Evolutionary conservation across 1,140 invertebrate species (phyloP).

Genomic region (Venturia canescens): DNA sequence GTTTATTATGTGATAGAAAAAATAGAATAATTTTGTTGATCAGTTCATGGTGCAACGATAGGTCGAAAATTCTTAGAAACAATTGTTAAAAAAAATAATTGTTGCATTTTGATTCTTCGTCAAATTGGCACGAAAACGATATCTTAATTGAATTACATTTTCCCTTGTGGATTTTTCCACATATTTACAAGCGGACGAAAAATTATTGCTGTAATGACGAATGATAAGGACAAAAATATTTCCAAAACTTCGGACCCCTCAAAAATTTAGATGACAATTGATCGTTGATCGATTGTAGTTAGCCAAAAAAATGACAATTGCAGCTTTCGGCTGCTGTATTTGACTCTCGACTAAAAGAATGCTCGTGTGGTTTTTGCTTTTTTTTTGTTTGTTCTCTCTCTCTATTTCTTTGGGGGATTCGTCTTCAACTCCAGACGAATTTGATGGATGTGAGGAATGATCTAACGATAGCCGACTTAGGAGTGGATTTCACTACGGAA

Average conservation of each 20-base stretch:
- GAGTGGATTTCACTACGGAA: constrained; percentile 66
- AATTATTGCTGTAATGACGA: neutral
- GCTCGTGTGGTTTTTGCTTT: neutral
- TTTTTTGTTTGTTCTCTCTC: neutral
- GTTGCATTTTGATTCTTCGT: no score
- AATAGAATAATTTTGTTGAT: no score
- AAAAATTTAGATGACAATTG: no score
- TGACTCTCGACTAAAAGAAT: neutral
- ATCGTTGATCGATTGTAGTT: neutral
- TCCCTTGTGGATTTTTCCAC: neutral
- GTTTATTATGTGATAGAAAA: no score
- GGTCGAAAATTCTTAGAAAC: no score
- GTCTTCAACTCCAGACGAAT: constrained; percentile 56
- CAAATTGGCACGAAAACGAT: no score
- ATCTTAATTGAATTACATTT: neutral
- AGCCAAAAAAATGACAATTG: neutral
- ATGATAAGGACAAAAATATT: no score
- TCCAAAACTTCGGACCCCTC: no score
- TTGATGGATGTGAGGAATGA: constrained; percentile 66
- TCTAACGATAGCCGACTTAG: constrained; percentile 69
- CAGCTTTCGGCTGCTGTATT: neutral
- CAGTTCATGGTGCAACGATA: no score
- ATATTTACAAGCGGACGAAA: no score
- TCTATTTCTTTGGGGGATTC: constrained; percentile 12
- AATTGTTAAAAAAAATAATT: no score